Conservation (phyloP, 2,113 vertebrate genomes). For the Mustela lutreola region DNA sequence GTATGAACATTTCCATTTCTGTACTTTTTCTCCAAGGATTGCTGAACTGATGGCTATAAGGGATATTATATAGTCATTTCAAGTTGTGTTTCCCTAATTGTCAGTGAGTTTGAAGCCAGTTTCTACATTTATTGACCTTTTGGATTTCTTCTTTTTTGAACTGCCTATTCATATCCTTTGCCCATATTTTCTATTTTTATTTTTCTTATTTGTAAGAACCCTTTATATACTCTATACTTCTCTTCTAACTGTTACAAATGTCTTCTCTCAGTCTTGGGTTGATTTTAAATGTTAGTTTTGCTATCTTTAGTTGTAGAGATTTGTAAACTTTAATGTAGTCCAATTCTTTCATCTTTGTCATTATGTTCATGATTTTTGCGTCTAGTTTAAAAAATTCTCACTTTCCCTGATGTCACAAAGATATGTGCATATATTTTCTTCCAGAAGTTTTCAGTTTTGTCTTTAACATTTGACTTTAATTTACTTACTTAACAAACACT, state of each 20-base stretch:
- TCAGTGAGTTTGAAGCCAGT: not conserved
- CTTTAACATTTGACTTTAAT: not conserved
- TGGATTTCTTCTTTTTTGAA: not conserved
- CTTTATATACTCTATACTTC: not conserved
- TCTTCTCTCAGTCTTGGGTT: not conserved
- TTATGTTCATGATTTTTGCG: not conserved
- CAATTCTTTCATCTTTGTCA: slow-evolving; percentile 4
- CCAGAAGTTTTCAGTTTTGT: not conserved
- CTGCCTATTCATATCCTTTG: not conserved
- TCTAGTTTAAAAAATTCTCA: not conserved
- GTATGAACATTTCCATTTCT: not conserved
- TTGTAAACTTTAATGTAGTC: slow-evolving; percentile 13
- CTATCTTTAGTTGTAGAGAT: not conserved
- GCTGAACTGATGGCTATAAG: not conserved
- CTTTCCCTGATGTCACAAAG: not conserved
- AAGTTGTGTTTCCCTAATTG: not conserved
- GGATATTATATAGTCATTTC: not conserved
- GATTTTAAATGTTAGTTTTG: slow-evolving; percentile 6
- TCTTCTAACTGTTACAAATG: not conserved
- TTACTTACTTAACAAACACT: not conserved
- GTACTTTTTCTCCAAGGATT: not conserved
- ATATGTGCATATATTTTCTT: not conserved
- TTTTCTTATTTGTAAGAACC: not conserved
- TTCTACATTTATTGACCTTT: not conserved
- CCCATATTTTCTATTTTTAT: not conserved